A percentile compares a stretch with the other conserved stretches of the same genome.
Evolutionary conservation across 1,140 invertebrate genomes (phyloP).

Genomic region (Brachionus angularis): DNA sequence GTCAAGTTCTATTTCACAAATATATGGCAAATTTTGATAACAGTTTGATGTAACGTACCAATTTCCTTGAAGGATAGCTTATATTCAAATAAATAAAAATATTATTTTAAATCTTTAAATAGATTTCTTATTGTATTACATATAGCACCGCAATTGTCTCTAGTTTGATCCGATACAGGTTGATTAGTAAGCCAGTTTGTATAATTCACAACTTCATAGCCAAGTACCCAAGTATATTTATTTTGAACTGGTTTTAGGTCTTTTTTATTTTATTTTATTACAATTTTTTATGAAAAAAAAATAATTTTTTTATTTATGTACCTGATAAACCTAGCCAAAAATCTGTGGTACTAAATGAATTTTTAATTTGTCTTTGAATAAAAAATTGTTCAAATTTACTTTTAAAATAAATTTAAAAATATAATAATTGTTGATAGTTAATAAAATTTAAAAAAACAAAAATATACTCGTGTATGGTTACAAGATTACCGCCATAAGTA

Average conservation of each 20-base stretch:
- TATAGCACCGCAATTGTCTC: slow-evolving; percentile 35
- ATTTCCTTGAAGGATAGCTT: background rate
- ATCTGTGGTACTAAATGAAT: slow-evolving; percentile 12
- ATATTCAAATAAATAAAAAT: no score
- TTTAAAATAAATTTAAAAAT: background rate
- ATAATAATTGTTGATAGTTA: background rate
- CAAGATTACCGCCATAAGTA: background rate
- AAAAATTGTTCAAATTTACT: slow-evolving; percentile 36
- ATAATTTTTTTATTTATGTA: background rate
- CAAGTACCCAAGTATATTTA: background rate
- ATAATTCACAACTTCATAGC: slow-evolving; percentile 18
- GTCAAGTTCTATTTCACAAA: slow-evolving; percentile 32
- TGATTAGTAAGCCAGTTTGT: slow-evolving; percentile 33
- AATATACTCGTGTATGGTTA: slow-evolving; percentile 22
- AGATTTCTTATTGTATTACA: background rate
- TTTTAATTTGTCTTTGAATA: slow-evolving; percentile 27
- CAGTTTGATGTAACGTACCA: slow-evolving; percentile 39
- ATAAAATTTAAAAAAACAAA: background rate
- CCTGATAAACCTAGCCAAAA: slow-evolving; percentile 39
- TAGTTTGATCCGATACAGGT: background rate
- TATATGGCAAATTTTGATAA: slow-evolving; percentile 21
- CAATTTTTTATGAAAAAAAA: background rate
- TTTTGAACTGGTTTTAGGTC: background rate
- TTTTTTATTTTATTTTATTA: no score
- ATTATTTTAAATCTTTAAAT: no score